Base-by-base conservation (phyloP, 2,888 invertebrate species). In the Camponotus fellah region DNA sequence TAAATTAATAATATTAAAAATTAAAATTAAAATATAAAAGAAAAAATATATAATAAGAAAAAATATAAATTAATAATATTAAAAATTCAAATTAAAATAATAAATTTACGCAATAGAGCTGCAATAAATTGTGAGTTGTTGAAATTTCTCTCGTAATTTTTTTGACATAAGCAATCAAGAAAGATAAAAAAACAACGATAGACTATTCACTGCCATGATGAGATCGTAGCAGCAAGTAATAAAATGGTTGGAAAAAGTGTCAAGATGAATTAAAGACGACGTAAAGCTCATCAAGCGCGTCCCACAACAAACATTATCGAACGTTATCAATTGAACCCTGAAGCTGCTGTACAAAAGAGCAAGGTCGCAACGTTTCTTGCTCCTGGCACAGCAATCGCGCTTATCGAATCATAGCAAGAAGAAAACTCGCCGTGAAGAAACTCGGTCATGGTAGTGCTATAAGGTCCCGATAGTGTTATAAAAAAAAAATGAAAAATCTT, bases 401-500 rank as follows among this genome's bases (percentile, higher is more conserved):
- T 74, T 82, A 82, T 82, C 82, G 56, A 26, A 34, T 69, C 10
- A 68, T 26, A 26, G 53, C 17, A 64, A 65, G 43, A 83, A 40
- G 71, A 83, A 53, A 56, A 68, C 46, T 43, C 56, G 56, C 17
- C 17, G 12, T 60, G 12, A 62, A 34, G 76, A 49, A 84, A 72
- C 72, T 84, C 66, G 75, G 86, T 77, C 77, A 82, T 46, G 85
- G 60, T 14, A n/a, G n/a, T n/a, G n/a, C n/a, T n/a, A n/a, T n/a
- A n/a, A n/a, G n/a, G n/a, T 66, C n/a, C 68, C 43, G 74, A 83
- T 80, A 80, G 14, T 26, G 14, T n/a, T 40, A 53, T 53, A 46
- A 60, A 26, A 26, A 53, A n/a, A n/a, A 37, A 71, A 34, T 14
- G 14, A 60, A 43, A 37, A n/a, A 1, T 76, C 26, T 65, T 53